Percentiles rank a stretch among this genome's conserved stretches.
Evolutionary conservation across 2,888 invertebrate species (phyloP).

Genomic region (Pristionchus maxplancki): DNA sequence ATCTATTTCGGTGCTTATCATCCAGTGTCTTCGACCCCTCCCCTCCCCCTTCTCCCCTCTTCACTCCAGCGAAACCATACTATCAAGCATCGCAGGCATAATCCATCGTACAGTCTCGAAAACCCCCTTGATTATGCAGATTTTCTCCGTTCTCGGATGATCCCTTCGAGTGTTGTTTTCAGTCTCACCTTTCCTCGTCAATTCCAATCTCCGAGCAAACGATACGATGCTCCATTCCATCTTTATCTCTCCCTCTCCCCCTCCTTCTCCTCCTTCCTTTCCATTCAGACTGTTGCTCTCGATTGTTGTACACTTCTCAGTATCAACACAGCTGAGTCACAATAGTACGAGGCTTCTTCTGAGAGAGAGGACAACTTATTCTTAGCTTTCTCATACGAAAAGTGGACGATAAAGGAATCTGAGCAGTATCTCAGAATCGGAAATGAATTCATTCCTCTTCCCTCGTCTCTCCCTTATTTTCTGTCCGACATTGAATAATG

Average conservation of each 20-base stretch:
- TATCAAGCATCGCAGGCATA: background rate
- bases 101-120: constrained; percentile 18
- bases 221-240: constrained; percentile 1
- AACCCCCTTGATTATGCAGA: background rate
- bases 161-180: constrained; percentile 17
- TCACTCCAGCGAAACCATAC: background rate
- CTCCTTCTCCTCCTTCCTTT: background rate
- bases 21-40: background rate
- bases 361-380: background rate
- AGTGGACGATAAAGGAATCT: constrained; percentile 30
- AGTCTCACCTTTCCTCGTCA: background rate
- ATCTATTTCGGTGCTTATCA: constrained; percentile 38
- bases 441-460: constrained; percentile 42
- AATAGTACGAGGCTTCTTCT: constrained; percentile 29
- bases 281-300: constrained; percentile 39
- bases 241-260: constrained; percentile 23
- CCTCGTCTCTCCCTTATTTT: background rate
- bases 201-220: background rate
- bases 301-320: constrained; percentile 37
- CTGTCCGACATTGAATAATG: constrained; percentile 42
- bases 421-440: constrained; percentile 32
- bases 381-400: background rate
- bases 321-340: constrained; percentile 11
- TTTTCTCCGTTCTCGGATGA: background rate
- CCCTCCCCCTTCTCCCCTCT: background rate